Conservation (phyloP, 2,113 vertebrate genomes). For the Phaetusa simplex region DNA sequence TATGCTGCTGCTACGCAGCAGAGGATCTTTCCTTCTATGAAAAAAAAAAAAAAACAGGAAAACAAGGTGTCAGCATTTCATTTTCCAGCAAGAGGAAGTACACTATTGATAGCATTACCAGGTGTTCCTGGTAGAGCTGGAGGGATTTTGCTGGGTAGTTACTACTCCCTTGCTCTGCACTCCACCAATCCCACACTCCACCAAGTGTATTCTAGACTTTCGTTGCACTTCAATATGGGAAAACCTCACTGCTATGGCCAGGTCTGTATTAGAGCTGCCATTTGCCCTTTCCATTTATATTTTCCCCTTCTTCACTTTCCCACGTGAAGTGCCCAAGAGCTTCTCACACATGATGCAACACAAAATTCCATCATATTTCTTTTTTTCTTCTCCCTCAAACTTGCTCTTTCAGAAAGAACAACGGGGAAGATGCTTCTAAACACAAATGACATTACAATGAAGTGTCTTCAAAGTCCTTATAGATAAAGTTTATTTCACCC, state of each 20-base stretch:
- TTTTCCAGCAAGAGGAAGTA: background rate
- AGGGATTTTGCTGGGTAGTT: background rate
- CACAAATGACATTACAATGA: background rate
- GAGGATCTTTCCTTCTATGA: background rate
- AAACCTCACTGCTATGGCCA: background rate
- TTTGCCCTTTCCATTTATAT: background rate
- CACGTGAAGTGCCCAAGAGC: accelerated
- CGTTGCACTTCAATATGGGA: background rate
- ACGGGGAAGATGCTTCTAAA: background rate
- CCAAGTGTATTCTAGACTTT: background rate
- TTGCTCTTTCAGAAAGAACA: background rate
- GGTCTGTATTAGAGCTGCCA: background rate
- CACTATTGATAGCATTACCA: accelerated
- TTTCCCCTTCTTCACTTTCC: background rate
- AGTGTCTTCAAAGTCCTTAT: background rate
- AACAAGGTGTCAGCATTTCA: background rate
- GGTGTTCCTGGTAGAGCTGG: background rate
- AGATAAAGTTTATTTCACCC: background rate
- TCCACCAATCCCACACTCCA: background rate
- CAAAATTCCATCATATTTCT: background rate
- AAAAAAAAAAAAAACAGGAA: background rate
- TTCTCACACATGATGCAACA: background rate
- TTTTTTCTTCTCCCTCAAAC: background rate
- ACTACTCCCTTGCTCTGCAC: background rate
- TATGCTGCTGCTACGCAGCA: background rate